Base-by-base conservation (phyloP, 2,888 invertebrate species). In the Lutraria lutraria region DNA sequence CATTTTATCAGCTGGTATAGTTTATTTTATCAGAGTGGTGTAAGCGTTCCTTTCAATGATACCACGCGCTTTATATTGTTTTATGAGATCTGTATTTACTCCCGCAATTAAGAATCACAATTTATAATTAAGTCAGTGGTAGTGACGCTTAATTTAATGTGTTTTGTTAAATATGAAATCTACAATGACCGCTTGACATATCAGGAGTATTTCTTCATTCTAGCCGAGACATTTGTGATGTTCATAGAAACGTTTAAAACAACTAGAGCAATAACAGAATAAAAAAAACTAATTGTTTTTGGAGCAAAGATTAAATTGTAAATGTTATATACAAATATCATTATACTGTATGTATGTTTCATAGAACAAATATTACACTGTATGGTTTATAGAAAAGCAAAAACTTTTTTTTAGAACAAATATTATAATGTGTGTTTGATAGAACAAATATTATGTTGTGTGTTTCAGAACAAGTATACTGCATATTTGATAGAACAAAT, bases 51-150 rank as follows among this genome's bases (percentile, higher is more conserved):
- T 76, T 76, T 34, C 29, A 76, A 76, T 34, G 31, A 15, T 19
- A 29, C 16, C 34, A 34, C 29, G 76, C 16, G 54, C 43, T 43
- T 34, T 31, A 29, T 81, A 81, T 63, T 81, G 25, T 60, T 81
- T 81, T 81, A 81, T 80, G 56, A 25, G 31, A n/a, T 31, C 43
- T 60, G 25, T 79, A 79, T 80, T 85, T 85, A 79, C 85, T 85
- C 85, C 76, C 31, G 52, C 79, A 54, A 80, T 29, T 56, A 54
- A 72, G 80, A 34, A 29, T 43, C 79, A 85, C 80, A 85, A 80
- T 85, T 85, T 56, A 85, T 85, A 80, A 85, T 43, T 54, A 79
- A 56, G 80, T 52, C 84, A 76, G 34, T 63, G 63, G 63, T 34
- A 63, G 63, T 8, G n/a, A 56, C 83, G 56, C 60, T 63, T 63